phyloP scores from a whole-genome alignment of 2,113 vertebrate species.

The Manacus vitellinus region DNA sequence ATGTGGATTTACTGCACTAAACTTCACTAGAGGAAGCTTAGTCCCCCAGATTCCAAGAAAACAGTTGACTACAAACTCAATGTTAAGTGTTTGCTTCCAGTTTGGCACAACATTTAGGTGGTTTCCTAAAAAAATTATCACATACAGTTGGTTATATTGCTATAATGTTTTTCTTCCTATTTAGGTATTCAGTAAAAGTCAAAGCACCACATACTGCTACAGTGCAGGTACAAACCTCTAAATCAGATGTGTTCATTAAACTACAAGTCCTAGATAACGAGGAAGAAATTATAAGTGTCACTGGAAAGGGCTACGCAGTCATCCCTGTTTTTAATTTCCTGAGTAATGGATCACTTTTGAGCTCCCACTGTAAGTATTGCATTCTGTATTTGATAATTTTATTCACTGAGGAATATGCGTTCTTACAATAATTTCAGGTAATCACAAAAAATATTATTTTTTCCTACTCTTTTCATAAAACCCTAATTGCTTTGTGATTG shows the following conservation, averaged over 20 bases:
- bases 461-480: background rate
- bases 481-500: background rate
- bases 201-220: constrained; percentile 73
- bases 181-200: constrained; percentile 81
- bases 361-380: constrained; percentile 73
- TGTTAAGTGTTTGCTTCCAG: background rate
- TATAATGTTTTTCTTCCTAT: background rate
- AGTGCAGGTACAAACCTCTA: constrained; percentile 84
- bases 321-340: constrained; percentile 85
- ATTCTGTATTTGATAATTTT: background rate
- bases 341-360: constrained; percentile 43
- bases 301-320: constrained; percentile 82
- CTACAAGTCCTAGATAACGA: constrained; percentile 85
- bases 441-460: background rate
- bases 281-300: constrained; percentile 66
- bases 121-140: background rate
- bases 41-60: background rate
- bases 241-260: constrained; percentile 78
- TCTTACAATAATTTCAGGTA: background rate
- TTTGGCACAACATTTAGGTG: background rate
- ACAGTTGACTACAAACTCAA: background rate
- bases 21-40: background rate
- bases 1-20: background rate
- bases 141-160: background rate
- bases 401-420: background rate